A percentile compares a stretch with the other conserved stretches of the same genome.
These are phyloP conservation scores for Notolepis coatsorum DNA, from an alignment of 2,797 vertebrate genomes.

Conservation along the genomic window DNA sequence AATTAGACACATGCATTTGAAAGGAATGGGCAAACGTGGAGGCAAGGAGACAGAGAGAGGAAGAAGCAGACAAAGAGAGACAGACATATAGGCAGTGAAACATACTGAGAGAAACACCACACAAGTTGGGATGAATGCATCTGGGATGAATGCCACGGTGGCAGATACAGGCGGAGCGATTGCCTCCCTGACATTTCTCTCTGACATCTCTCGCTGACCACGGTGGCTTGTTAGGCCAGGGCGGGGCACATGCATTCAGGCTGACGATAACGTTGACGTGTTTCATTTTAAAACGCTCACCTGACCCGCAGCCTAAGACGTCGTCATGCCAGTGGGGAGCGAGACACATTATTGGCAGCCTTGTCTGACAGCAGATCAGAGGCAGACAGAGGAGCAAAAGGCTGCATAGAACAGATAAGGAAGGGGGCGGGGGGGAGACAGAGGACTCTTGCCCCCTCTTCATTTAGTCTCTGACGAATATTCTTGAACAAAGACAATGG, in stretches of 20 bases:
- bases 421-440: background rate
- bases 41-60: background rate
- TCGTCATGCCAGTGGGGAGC: slow-evolving; percentile 21
- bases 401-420: slow-evolving; percentile 55
- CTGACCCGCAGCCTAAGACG: slow-evolving; percentile 35
- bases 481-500: background rate
- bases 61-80: background rate
- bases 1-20: background rate
- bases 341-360: slow-evolving; percentile 20
- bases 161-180: no score
- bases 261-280: background rate
- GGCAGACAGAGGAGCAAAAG: slow-evolving; percentile 38
- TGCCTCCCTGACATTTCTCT: background rate
- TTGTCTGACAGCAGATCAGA: slow-evolving; percentile 31
- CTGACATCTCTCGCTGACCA: background rate
- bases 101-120: background rate
- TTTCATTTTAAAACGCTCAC: slow-evolving; percentile 19
- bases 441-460: no score
- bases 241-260: slow-evolving; percentile 22
- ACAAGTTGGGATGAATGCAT: background rate
- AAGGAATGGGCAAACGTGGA: background rate
- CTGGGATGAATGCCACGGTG: no score
- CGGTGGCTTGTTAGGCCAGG: slow-evolving; percentile 17
- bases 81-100: background rate
- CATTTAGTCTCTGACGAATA: background rate